Percentiles rank a stretch among this genome's conserved stretches.
phyloP scores from a whole-genome alignment of 2,113 vertebrate genomes.

The Porphyrio hochstetteri region DNA sequence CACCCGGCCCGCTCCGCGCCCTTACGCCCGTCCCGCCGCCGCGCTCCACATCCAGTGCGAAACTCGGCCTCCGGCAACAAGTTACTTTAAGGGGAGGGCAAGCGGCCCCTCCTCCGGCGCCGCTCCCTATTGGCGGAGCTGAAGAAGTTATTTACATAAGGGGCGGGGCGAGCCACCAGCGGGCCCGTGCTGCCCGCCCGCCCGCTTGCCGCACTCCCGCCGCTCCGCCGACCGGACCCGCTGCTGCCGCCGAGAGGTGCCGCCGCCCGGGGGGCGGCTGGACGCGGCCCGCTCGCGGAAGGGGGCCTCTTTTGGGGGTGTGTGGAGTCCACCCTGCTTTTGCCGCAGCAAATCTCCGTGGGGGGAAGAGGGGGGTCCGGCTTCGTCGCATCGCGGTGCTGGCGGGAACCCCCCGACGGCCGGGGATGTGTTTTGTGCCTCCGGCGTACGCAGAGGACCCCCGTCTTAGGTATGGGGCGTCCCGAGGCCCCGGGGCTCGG shows the following conservation, averaged over 20 bases:
- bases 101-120: slow-evolving; percentile 8
- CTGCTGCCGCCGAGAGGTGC: not conserved
- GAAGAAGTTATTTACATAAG: not conserved
- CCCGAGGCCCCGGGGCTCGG: not conserved
- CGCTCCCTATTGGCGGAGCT: not conserved
- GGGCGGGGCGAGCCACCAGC: not conserved
- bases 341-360: not conserved
- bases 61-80: slow-evolving; percentile 38
- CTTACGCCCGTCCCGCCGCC: not conserved
- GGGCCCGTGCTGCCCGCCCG: too few relatives aligned
- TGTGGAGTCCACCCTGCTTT: not conserved
- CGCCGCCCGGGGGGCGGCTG: not conserved
- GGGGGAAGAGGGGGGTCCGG: too few relatives aligned
- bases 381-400: not conserved
- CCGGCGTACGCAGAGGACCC: rapidly evolving
- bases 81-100: slow-evolving; percentile 60
- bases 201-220: too few relatives aligned
- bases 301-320: not conserved
- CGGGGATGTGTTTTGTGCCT: not conserved
- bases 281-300: not conserved
- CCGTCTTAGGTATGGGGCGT: not conserved
- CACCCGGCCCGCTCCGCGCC: not conserved
- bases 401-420: not conserved
- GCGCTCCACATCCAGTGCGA: slow-evolving; percentile 18
- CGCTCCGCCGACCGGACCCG: not conserved